Evolutionary conservation across 1,140 invertebrate species (phyloP), one percentile per base, ranked within the genome.

Genomic region (Lasioglossum baleicum): DNA sequence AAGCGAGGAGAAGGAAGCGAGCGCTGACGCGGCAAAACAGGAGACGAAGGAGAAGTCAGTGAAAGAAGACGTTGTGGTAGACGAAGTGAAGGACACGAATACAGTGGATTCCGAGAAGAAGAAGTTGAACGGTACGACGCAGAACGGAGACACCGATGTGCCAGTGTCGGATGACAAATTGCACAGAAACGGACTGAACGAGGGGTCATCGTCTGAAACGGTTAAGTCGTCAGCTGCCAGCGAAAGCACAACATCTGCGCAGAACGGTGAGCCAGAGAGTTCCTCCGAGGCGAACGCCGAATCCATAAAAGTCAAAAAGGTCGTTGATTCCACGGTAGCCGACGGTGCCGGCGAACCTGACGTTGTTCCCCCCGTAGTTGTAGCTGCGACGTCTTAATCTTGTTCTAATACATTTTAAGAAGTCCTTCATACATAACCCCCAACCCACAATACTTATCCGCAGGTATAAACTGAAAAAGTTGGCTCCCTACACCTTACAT

Each of bases 301-400:
- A 56, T 87, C 90, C 26, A 92, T 92, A 75, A 92, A 92, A 83
- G 89, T 91, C 51, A 92, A 92, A 83, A 92, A 92, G 51, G 91
- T 92, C 67, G 90, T 92, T 48, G 92, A 93, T 68, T 87, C 91
- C 44, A 79, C 88, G 42, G 85, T 91, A 51, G 91, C 90, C 17
- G 92, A 92, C 40, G 91, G 88, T 74, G 87, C 89, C 35, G 91
- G 89, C 51, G 92, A 93, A 81, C 75, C 92, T 56, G 91, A 93
- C 20, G 91, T 93, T 76, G 92, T 91, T 75, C 87, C 91, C 75
- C 89, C 92, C 7, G 91, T 93, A 83, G 90, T 91, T 53, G 92
- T 93, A 73, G 90, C 90, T 64, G 92, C 92, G 77, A 92, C 91
- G 86, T 93, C 92, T 87, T 93, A 92, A 93, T 92, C 88, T 88